Base-by-base conservation (phyloP, 2,797 vertebrate genomes). In the Protosalanx chinensis region DNA sequence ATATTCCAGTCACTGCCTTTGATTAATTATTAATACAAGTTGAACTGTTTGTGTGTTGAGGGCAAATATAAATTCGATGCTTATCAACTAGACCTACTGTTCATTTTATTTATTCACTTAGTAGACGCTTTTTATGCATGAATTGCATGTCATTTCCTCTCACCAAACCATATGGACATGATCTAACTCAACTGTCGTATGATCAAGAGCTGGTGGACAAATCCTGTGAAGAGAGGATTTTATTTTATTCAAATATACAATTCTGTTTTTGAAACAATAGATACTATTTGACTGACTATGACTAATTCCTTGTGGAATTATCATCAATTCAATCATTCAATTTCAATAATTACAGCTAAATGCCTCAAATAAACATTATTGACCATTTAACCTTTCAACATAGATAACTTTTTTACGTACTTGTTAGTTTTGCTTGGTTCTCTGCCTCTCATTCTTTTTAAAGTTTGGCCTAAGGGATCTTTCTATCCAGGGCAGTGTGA, bases 21-120 rank as follows among this genome's bases (percentile, higher is more conserved):
- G 79, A 86, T 87, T 69, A 63, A 85, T 83, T 77, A 82, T 89
- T 65, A 71, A 86, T 87, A 61, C 68, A 70, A 78, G 61, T 71
- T 79, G 77, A 76, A 73, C 29, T 67, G 70, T 67, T 57, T 61
- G 23, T 64, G 69, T 60, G 23, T 20, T 46, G 67, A 46, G n/a
- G 35, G 65, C 4, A 61, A 32, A 20, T 23, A 33, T 53, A 29
- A 60, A 5, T 7, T 61, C 37, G 1, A 30, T 49, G 32, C 49
- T 41, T 37, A 18, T 15, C 59, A 15, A 51, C 29, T 51, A 30
- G 23, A 33, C 5, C 27, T 62, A 29, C 33, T 3, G 2, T 41
- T 41, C 37, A 41, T 10, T 41, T 8, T 2, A 35, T 68, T 27
- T 27, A 27, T 27, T 27, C 23, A 27, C 23, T 27, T 27, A 27